phyloP scores from a whole-genome alignment of 1,140 invertebrate genomes.

The Planococcus citri region DNA sequence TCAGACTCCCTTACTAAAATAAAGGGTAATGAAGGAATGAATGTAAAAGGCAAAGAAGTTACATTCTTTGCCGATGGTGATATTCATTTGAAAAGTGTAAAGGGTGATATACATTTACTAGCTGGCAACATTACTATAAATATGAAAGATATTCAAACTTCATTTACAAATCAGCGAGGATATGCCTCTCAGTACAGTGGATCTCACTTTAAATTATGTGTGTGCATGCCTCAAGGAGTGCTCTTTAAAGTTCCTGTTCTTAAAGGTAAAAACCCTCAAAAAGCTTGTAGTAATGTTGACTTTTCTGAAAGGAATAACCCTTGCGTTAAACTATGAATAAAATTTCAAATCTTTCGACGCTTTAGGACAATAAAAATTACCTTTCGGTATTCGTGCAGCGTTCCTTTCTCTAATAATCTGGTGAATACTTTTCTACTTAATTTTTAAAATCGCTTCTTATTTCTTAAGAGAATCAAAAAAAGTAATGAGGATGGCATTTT shows the following conservation, averaged over 20 bases:
- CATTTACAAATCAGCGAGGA: slow-evolving; percentile 25
- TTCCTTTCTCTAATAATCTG: too few species aligned
- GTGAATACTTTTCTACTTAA: too few species aligned
- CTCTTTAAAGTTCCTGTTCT: slow-evolving; percentile 60
- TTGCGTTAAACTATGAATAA: slow-evolving; percentile 37
- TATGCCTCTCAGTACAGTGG: slow-evolving; percentile 1
- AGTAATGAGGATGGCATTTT: too few species aligned
- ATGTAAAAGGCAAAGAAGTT: slow-evolving; percentile 48
- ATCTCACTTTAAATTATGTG: slow-evolving; percentile 58
- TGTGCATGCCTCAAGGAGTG: slow-evolving; percentile 75
- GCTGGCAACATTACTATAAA: slow-evolving; percentile 56
- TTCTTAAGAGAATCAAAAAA: too few species aligned
- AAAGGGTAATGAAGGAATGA: slow-evolving; percentile 34
- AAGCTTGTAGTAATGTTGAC: slow-evolving; percentile 28
- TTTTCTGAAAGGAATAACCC: slow-evolving; percentile 47
- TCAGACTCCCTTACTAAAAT: slow-evolving; percentile 33
- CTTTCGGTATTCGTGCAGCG: too few species aligned
- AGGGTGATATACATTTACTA: slow-evolving; percentile 58
- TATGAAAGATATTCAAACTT: slow-evolving; percentile 56
- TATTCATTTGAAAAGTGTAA: slow-evolving; percentile 61
- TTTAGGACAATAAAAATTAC: background rate
- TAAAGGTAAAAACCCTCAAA: slow-evolving; percentile 35
- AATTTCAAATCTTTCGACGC: slow-evolving; percentile 24
- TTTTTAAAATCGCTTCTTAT: too few species aligned
- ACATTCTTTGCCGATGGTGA: slow-evolving; percentile 62